Percentiles rank a stretch among this genome's conserved stretches.
Conservation (phyloP, 2,113 vertebrate species). For the Oncorhynchus tshawytscha region DNA sequence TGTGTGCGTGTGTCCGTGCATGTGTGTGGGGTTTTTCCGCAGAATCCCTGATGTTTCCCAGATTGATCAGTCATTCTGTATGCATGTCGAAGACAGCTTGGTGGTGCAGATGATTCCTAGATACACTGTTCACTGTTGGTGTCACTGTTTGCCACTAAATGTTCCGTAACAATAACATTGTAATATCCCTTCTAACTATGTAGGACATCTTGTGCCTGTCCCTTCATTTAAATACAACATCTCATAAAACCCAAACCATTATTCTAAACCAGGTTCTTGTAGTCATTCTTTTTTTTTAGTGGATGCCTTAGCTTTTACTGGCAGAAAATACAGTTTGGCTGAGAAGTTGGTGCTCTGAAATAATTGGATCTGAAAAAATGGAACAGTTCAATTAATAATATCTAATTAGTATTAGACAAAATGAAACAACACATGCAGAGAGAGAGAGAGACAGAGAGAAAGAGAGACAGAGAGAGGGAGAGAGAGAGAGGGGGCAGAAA, state of each 20-base stretch:
- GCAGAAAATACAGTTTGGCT: slow-evolving; percentile 15
- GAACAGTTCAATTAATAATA: slow-evolving; percentile 50
- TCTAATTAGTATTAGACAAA: slow-evolving; percentile 62
- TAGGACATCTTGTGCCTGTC: background rate
- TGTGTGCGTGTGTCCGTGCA: slow-evolving; percentile 4
- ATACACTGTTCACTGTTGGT: background rate
- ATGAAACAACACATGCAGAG: slow-evolving; percentile 58
- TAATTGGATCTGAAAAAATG: slow-evolving; percentile 43
- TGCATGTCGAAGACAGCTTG: too few relatives aligned
- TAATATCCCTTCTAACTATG: too few relatives aligned
- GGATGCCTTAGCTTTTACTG: slow-evolving; percentile 18
- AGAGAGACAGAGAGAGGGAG: background rate
- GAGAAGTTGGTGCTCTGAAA: slow-evolving; percentile 24
- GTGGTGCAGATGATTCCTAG: too few relatives aligned
- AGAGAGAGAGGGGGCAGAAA: background rate
- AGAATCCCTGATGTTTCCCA: background rate
- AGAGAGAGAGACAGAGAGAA: slow-evolving; percentile 1
- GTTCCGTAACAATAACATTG: too few relatives aligned
- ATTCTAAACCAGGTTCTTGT: too few relatives aligned
- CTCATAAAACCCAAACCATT: too few relatives aligned
- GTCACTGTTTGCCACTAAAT: background rate
- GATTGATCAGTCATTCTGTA: background rate
- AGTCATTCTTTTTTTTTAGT: background rate
- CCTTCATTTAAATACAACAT: background rate
- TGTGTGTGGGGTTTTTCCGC: background rate